Conservation (phyloP, 2,888 invertebrate genomes). For the Osmoderma eremita region DNA sequence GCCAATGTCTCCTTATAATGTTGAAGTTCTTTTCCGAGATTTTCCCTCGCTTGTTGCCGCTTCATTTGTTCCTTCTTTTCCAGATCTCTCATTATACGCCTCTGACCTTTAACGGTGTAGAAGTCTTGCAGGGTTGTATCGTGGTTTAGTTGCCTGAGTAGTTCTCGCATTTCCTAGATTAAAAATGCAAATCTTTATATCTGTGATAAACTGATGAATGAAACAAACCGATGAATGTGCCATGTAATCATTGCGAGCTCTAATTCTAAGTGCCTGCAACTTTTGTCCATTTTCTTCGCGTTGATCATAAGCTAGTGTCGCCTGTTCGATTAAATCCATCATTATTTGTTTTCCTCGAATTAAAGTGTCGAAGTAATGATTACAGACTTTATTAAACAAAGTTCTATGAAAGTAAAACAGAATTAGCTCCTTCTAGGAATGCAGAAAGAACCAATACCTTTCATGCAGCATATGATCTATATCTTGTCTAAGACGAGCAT, state of each 20-base stretch:
- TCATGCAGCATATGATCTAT: slow-evolving; percentile 86
- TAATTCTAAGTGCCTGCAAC: slow-evolving; percentile 81
- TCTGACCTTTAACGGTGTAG: slow-evolving; percentile 85
- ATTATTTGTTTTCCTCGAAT: slow-evolving; percentile 84
- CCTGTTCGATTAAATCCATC: slow-evolving; percentile 86
- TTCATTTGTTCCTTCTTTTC: slow-evolving; percentile 80
- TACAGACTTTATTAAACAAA: slow-evolving; percentile 83
- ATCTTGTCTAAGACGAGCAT: slow-evolving; percentile 76
- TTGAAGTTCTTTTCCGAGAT: slow-evolving; percentile 75
- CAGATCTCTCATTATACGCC: slow-evolving; percentile 76
- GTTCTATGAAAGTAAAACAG: slow-evolving; percentile 55
- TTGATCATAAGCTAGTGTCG: slow-evolving; percentile 89
- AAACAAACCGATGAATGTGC: slow-evolving; percentile 66
- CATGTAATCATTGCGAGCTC: slow-evolving; percentile 77
- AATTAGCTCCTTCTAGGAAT: not conserved
- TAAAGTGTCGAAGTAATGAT: slow-evolving; percentile 57
- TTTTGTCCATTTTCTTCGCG: slow-evolving; percentile 84
- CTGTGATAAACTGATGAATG: not conserved
- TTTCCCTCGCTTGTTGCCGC: slow-evolving; percentile 73
- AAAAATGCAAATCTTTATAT: not conserved
- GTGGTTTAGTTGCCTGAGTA: slow-evolving; percentile 86
- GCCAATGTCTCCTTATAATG: slow-evolving; percentile 80
- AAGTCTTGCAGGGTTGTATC: slow-evolving; percentile 87
- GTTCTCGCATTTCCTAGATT: slow-evolving; percentile 83
- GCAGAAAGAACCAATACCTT: slow-evolving; percentile 61